Percentiles rank a stretch among this genome's conserved stretches.
phyloP scores from a whole-genome alignment of 2,888 invertebrate genomes.

The Auanema sp. region DNA sequence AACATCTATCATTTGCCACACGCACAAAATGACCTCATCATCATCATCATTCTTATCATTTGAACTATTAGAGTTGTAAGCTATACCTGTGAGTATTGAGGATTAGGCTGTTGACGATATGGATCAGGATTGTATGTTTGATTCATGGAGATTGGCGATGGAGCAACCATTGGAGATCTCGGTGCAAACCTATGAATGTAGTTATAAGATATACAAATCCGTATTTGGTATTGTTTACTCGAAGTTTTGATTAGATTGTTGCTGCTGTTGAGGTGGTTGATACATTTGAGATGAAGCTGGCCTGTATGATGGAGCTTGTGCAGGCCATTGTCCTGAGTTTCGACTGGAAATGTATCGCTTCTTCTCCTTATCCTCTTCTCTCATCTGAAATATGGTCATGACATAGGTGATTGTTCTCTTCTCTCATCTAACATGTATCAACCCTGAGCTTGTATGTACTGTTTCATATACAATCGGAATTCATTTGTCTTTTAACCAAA shows the following conservation, averaged over 20 bases:
- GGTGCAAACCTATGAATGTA: neutral
- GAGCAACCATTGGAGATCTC: slow-evolving; percentile 12
- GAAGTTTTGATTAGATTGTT: slow-evolving; percentile 6
- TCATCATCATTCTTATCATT: no score
- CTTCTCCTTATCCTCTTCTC: slow-evolving; percentile 40
- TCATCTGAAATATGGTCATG: slow-evolving; percentile 37
- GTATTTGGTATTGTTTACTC: slow-evolving; percentile 6
- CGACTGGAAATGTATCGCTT: slow-evolving; percentile 30
- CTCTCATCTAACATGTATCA: slow-evolving; percentile 36
- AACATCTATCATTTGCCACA: no score
- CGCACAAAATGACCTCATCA: no score
- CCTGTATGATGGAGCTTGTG: slow-evolving; percentile 17
- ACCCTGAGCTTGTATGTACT: no score
- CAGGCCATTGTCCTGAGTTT: slow-evolving; percentile 35
- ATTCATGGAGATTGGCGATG: slow-evolving; percentile 8
- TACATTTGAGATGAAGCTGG: slow-evolving; percentile 17
- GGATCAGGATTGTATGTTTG: slow-evolving; percentile 6
- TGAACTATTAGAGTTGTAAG: no score
- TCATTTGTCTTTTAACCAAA: neutral
- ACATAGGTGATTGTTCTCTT: slow-evolving; percentile 41
- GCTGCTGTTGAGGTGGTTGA: slow-evolving; percentile 14
- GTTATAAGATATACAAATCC: neutral
- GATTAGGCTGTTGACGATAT: slow-evolving; percentile 8
- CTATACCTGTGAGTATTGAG: slow-evolving; percentile 14
- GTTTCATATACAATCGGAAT: neutral